Evolutionary conservation across 2,888 invertebrate species (phyloP), one percentile per base, ranked within the genome.

Genomic region (Abrostola tripartita): DNA sequence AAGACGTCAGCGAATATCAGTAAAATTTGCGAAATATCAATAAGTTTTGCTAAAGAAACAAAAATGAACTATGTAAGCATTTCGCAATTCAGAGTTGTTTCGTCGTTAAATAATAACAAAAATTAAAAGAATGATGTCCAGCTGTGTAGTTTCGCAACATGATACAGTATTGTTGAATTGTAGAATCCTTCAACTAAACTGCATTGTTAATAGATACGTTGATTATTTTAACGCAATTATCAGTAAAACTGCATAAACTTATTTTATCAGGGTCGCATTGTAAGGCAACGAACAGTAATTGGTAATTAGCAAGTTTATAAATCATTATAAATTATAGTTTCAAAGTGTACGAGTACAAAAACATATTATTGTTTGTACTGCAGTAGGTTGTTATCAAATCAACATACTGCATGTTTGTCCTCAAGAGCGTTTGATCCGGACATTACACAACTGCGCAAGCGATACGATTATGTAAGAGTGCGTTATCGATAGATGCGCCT

Each of bases 281-380:
- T 61, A 76, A 70, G 47, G 67, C 52, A 65, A 65, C 50, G 53
- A 67, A 61, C 69, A 71, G 47, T 11, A 51, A 47, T 55, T 12
- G 24, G 49, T 58, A 35, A 50, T 52, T 35, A 50, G 11, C 53
- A 44, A 55, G 38, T 58, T 61, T 6, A 41, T 40, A 35, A 37
- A 57, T 55, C 24, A 55, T 7, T 51, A 53, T 51, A 51, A 56
- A 7, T 49, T 10, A 10, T 9, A 52, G 11, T 10, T n/a, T 47
- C 37, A 24, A 14, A 52, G 10, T 35, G 12, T 0, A 4, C 12
- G 40, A 6, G n/a, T 7, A 52, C 60, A 62, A 70, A 65, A 74
- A 74, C 67, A 61, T 71, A 52, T 74, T 61, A 37, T 70, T 50
- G 24, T 65, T 47, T 41, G 11, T 10, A 24, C 8, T 6, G 53